Conservation (phyloP, 1,140 invertebrate species). For the Aethina tumida region DNA sequence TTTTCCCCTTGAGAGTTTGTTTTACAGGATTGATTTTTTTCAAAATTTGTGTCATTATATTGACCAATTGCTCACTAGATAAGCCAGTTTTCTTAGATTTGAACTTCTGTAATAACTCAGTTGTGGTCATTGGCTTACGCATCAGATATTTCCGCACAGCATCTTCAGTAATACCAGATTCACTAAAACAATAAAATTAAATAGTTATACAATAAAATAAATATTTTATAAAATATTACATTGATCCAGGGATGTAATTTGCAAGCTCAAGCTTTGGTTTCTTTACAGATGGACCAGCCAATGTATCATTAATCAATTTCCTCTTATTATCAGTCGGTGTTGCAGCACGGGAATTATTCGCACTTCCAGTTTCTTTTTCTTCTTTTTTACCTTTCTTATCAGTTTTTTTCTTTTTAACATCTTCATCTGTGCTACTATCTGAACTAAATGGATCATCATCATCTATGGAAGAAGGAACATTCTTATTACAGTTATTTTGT, state of each 20-base stretch:
- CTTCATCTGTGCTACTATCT: constrained; percentile 63
- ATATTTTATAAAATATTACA: constrained; percentile 1
- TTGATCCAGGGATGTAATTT: constrained; percentile 17
- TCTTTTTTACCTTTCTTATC: constrained; percentile 40
- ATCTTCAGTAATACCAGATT: constrained; percentile 89
- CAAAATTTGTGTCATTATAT: constrained; percentile 86
- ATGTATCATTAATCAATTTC: constrained; percentile 28
- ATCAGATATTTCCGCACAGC: constrained; percentile 86
- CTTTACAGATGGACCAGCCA: constrained; percentile 41
- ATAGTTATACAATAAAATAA: neutral
- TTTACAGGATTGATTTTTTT: constrained; percentile 92
- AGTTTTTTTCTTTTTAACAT: constrained; percentile 39
- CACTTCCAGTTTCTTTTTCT: constrained; percentile 33
- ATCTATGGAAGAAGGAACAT: neutral
- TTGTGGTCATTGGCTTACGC: constrained; percentile 93
- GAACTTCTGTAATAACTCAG: constrained; percentile 89
- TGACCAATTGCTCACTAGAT: constrained; percentile 79
- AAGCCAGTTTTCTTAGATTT: constrained; percentile 90
- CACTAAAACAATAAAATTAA: constrained; percentile 39
- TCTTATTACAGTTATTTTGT: neutral
- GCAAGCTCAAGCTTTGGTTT: constrained; percentile 47
- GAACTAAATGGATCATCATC: constrained; percentile 60
- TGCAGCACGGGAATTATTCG: constrained; percentile 49
- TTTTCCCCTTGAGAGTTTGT: constrained; percentile 86
- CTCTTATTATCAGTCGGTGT: constrained; percentile 44